Conservation (phyloP, 2,113 vertebrate genomes). For the Grus americana region DNA sequence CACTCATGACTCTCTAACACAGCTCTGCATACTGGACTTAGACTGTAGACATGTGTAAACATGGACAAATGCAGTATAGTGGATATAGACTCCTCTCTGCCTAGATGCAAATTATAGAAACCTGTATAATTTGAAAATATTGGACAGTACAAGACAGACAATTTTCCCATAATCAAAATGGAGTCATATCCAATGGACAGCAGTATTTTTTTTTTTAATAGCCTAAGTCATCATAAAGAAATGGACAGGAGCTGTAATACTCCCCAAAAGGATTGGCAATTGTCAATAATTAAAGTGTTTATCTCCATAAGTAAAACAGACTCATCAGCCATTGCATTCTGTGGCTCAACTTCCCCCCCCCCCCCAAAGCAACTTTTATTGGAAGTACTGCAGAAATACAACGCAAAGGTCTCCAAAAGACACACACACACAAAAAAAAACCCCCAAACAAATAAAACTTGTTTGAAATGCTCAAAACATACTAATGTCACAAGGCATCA, state of each 20-base stretch:
- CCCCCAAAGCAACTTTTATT: not conserved
- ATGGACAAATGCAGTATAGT: not conserved
- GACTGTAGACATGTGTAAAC: not conserved
- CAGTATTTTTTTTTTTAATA: not conserved
- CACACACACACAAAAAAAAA: not conserved
- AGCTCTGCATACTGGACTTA: not conserved
- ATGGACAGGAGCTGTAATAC: not conserved
- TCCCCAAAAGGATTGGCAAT: not conserved
- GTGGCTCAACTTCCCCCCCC: not conserved
- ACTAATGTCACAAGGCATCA: not conserved
- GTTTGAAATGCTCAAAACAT: not conserved
- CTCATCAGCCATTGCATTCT: not conserved
- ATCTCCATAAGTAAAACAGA: not conserved
- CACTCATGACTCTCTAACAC: not conserved
- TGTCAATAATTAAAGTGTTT: not conserved
- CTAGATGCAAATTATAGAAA: accelerated
- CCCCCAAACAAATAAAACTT: not conserved
- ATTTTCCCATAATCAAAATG: not conserved
- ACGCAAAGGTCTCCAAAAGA: not conserved
- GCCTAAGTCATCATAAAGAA: not conserved
- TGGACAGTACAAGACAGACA: not conserved
- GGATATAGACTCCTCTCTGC: not conserved
- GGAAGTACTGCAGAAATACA: not conserved
- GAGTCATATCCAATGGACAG: not conserved
- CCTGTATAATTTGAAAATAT: not conserved